Base-by-base conservation (phyloP, 2,113 vertebrate genomes). In the Stigmatopora nigra region DNA sequence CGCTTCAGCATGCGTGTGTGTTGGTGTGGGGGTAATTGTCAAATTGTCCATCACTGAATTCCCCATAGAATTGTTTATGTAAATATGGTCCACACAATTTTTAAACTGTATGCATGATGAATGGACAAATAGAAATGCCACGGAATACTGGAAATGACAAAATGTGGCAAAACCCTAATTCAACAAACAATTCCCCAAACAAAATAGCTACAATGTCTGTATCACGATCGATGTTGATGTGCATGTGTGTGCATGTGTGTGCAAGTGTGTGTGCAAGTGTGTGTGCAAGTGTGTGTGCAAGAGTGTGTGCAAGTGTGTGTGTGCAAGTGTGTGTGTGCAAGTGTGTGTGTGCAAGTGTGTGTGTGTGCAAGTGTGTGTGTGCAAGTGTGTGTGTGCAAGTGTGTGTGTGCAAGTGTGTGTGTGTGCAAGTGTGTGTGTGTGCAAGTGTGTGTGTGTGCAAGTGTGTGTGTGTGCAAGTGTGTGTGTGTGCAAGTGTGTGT, bases 21-120 rank as follows among this genome's bases (percentile, higher is more conserved):
- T 45, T 60, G 56, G 49, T 13, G 36, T 45, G 17, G 9, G 44
- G 44, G 67, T 75, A 83, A 82, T 80, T 82, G 83, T 87, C 77
- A 83, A 83, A 80, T 83, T 77, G 75, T 81, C 83, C 75, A 68
- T 83, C 72, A 77, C 78, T 80, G 17, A 86, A 87, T 82, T 86
- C 85, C 82, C 85, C 63, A 67, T 77, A 79, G 83, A 80, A 78
- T 79, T 79, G 77, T 77, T 61, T 74, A 83, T 89, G 81, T 86
- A 88, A 87, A 88, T 84, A 82, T 62, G 68, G 64, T 61, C 58
- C 70, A 76, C 60, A 71, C 63, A 75, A 65, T 76, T 70, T 31
- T 76, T 44, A 57, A 73, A 71, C 70, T 64, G 61, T 67, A 59
- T 67, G 7, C 59, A 44, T 72, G 79, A 81, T 67, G 68, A 79